These are phyloP conservation scores for Tragelaphus scriptus DNA, from an alignment of 2,113 vertebrate genomes.

Conservation along the genomic window DNA sequence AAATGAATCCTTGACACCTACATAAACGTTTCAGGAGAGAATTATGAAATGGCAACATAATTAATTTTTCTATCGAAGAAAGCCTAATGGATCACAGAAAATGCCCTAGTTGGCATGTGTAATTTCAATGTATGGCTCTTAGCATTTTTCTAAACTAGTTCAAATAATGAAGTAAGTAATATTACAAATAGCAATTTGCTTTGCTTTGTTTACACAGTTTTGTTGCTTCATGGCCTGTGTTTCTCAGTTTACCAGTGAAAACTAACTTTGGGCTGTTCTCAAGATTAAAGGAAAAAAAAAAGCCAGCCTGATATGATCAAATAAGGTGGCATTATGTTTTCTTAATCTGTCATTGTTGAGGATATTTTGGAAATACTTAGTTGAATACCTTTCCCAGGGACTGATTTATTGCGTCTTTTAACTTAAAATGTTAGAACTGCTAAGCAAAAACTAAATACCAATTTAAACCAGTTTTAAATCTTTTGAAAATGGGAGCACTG, in stretches of 20 bases:
- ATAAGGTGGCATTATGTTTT: conserved; percentile 7
- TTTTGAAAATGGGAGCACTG: background rate
- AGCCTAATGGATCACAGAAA: conserved; percentile 56
- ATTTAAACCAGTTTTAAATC: background rate
- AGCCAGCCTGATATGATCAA: background rate
- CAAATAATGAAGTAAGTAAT: conserved; percentile 48
- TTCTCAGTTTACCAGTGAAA: conserved; percentile 2
- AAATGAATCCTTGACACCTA: conserved; percentile 36
- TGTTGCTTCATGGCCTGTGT: background rate
- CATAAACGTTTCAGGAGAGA: conserved; percentile 35
- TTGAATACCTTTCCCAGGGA: background rate
- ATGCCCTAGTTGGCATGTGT: background rate
- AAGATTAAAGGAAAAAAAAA: background rate
- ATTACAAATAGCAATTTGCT: background rate
- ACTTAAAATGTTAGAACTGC: background rate
- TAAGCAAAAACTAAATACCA: conserved; percentile 21
- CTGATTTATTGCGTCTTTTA: conserved; percentile 27
- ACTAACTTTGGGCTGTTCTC: background rate
- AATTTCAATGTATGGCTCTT: conserved; percentile 29
- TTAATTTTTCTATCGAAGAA: conserved; percentile 54
- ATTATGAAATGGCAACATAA: conserved; percentile 53
- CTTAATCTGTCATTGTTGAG: background rate
- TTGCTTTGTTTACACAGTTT: conserved; percentile 14
- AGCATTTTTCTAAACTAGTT: conserved; percentile 16
- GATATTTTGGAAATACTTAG: conserved; percentile 24